These are phyloP conservation scores for Paracyclopina nana DNA, from an alignment of 1,140 invertebrate genomes.

Conservation along the genomic window DNA sequence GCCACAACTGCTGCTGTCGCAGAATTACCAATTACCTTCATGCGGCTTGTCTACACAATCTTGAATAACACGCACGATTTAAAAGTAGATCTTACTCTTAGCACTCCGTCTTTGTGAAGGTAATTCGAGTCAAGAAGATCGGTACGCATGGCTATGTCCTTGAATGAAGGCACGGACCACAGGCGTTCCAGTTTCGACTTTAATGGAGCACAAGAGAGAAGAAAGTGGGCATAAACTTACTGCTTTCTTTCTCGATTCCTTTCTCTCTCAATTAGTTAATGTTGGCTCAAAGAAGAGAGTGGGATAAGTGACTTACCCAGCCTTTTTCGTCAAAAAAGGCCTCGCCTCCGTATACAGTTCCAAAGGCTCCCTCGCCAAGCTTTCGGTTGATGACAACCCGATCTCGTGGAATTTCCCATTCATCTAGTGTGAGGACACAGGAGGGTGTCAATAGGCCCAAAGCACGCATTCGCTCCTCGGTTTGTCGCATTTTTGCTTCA, in stretches of 20 bases:
- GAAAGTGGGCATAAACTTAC: constrained; percentile 11
- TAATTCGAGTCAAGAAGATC: constrained; percentile 17
- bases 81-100: constrained; percentile 16
- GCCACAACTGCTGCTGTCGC: too few species aligned
- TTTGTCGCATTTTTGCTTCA: constrained; percentile 22
- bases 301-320: constrained; percentile 41
- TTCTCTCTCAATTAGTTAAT: too few species aligned
- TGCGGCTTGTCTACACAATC: too few species aligned
- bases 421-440: constrained; percentile 39
- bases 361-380: constrained; percentile 71
- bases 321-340: constrained; percentile 40
- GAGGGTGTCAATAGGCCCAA: constrained; percentile 37
- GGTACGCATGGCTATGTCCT: constrained; percentile 17
- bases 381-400: constrained; percentile 70
- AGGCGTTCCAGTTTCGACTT: constrained; percentile 8
- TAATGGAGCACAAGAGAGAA: background rate
- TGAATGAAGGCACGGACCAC: constrained; percentile 13
- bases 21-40: too few species aligned
- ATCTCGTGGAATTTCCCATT: constrained; percentile 65
- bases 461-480: constrained; percentile 48
- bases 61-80: too few species aligned
- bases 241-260: too few species aligned
- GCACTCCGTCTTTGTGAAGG: constrained; percentile 14
- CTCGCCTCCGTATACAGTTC: constrained; percentile 66
- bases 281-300: background rate